Percentiles rank a stretch among this genome's conserved stretches.
phyloP scores from a whole-genome alignment of 2,797 vertebrate species.

The Scyliorhinus canicula region DNA sequence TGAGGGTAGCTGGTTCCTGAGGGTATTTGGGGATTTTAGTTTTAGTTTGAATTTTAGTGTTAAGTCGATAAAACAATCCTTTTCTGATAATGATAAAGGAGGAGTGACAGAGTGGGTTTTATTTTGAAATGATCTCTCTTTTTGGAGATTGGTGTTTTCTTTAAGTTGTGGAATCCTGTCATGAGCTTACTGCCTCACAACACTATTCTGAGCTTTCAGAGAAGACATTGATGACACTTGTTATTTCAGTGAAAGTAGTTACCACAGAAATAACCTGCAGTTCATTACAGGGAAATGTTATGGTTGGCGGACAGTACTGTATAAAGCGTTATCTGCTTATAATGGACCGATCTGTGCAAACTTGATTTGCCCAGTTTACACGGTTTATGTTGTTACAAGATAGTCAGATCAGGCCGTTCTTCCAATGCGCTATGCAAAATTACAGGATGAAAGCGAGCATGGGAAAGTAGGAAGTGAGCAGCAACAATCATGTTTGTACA shows the following conservation, averaged over 20 bases:
- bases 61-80: not conserved
- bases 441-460: not conserved
- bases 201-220: not conserved
- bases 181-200: not conserved
- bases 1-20: not conserved
- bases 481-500: not conserved
- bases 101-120: not conserved
- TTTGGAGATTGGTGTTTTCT: not conserved
- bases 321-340: not conserved
- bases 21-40: not conserved
- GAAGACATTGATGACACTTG: not conserved
- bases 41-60: not conserved
- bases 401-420: not conserved
- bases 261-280: not conserved
- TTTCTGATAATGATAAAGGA: not conserved
- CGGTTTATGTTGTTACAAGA: not conserved
- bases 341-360: not conserved
- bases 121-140: not conserved
- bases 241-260: not conserved
- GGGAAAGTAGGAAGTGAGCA: not conserved
- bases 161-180: not conserved
- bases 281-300: not conserved
- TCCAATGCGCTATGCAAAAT: not conserved
- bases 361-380: slow-evolving; percentile 10
- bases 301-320: not conserved